These are phyloP conservation scores for Gobius niger DNA, from an alignment of 2,113 vertebrate genomes.

Conservation along the genomic window DNA sequence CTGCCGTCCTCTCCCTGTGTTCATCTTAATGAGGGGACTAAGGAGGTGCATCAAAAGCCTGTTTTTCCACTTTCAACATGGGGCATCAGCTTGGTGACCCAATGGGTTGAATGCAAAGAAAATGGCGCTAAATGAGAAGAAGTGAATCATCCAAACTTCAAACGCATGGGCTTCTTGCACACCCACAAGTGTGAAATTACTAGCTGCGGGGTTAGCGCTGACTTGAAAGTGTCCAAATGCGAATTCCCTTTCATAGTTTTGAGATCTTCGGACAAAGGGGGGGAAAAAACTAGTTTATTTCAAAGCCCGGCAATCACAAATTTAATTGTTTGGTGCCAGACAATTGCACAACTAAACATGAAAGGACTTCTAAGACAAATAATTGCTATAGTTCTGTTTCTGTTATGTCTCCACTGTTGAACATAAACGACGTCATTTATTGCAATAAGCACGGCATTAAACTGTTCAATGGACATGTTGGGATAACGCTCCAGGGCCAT, in stretches of 20 bases:
- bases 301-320: slow-evolving; percentile 5
- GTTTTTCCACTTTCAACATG: slow-evolving; percentile 12
- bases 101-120: slow-evolving; percentile 59
- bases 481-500: background rate
- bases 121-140: slow-evolving; percentile 66
- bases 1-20: slow-evolving; percentile 20
- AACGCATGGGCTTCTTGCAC: slow-evolving; percentile 62
- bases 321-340: slow-evolving; percentile 6
- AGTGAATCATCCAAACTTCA: slow-evolving; percentile 73
- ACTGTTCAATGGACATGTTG: background rate
- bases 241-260: slow-evolving; percentile 60
- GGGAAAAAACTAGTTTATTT: background rate
- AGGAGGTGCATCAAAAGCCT: slow-evolving; percentile 16
- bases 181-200: slow-evolving; percentile 66
- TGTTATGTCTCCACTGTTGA: background rate
- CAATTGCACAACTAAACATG: background rate
- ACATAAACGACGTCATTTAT: background rate
- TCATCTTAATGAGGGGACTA: slow-evolving; percentile 27
- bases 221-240: slow-evolving; percentile 68
- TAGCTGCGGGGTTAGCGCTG: slow-evolving; percentile 57
- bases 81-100: slow-evolving; percentile 45
- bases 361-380: background rate
- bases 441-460: background rate
- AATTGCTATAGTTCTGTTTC: background rate
- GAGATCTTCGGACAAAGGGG: slow-evolving; percentile 47